Base-by-base conservation (phyloP, 2,797 vertebrate species). In the Gorsachius magnificus region DNA sequence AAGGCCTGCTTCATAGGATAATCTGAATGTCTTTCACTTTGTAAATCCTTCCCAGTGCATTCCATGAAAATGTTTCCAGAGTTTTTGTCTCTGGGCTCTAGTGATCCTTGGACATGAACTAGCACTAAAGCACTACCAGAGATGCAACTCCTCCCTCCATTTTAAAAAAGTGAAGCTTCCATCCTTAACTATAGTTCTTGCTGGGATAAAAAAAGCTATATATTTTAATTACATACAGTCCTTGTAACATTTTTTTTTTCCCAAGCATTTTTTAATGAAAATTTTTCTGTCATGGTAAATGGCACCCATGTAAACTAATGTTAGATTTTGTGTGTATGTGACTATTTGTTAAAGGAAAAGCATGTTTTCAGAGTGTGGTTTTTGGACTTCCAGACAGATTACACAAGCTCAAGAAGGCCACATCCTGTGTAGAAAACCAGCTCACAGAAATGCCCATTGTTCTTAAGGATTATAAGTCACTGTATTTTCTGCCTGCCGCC, bases 401-500 rank as follows among this genome's bases (percentile, higher is more conserved):
- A 93, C 93, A 87, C 96, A 96, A 95, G 82, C 80, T 94, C 35
- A 58, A 76, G 56, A 57, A 96, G 92, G 94, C 88, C 82, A 95
- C 94, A 97, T 96, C 94, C 96, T 96, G 95, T 96, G 96, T 79
- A 89, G 86, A 92, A 94, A 94, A 95, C 66, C 57, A 95, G 83
- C 81, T 95, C 91, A 97, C 78, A 97, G 87, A 95, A 94, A 95
- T 93, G 45, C 45, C 94, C 54, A 91, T 96, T 97, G 96, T 97
- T 97, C 77, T 86, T 75, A 35, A 53, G 79, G 64, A 54, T 96
- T 95, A 38, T 50, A 84, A 94, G 38, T 87, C 43, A 65, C 88
- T 89, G 51, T 91, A 45, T 81, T 95, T 95, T 94, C 54, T 91
- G 68, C 58, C 29, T 78, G n/a, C 29, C 13, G 26, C 58, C 41